phyloP scores from a whole-genome alignment of 2,113 vertebrate species.

The Spheniscus mendiculus region DNA sequence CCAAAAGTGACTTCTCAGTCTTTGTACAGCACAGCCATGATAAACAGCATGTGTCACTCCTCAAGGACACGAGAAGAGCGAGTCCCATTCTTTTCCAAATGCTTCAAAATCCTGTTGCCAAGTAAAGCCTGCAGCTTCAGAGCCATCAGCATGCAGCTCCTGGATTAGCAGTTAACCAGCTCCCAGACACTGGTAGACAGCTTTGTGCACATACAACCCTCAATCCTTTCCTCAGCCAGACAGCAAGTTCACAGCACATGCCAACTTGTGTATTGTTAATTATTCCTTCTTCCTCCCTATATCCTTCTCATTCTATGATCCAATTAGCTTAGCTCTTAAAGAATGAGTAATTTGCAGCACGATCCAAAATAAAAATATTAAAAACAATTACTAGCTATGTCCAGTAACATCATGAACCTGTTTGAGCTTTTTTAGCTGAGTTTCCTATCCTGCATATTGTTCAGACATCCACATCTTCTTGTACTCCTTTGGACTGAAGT shows the following conservation, averaged over 20 bases:
- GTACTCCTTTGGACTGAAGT: not conserved
- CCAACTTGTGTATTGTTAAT: not conserved
- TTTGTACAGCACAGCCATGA: not conserved
- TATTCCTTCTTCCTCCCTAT: not conserved
- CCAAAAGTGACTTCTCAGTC: not conserved
- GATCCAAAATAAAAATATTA: not conserved
- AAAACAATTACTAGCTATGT: not conserved
- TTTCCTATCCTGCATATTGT: not conserved
- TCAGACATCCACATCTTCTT: not conserved
- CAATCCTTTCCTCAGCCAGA: not conserved
- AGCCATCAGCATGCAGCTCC: not conserved
- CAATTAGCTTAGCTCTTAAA: not conserved
- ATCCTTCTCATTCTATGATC: not conserved
- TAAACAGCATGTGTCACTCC: not conserved
- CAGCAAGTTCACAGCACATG: not conserved
- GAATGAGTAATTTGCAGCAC: not conserved
- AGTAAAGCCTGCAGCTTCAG: slow-evolving; percentile 9
- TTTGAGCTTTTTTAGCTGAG: not conserved
- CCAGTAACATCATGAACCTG: not conserved
- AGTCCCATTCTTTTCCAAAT: slow-evolving; percentile 2
- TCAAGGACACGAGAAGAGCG: not conserved
- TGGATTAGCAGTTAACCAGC: slow-evolving; percentile 7
- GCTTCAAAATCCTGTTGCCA: slow-evolving; percentile 10
- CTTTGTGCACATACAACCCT: not conserved
- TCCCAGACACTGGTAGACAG: not conserved